phyloP scores from a whole-genome alignment of 1,140 invertebrate species.

The Drosophila arawakana region DNA sequence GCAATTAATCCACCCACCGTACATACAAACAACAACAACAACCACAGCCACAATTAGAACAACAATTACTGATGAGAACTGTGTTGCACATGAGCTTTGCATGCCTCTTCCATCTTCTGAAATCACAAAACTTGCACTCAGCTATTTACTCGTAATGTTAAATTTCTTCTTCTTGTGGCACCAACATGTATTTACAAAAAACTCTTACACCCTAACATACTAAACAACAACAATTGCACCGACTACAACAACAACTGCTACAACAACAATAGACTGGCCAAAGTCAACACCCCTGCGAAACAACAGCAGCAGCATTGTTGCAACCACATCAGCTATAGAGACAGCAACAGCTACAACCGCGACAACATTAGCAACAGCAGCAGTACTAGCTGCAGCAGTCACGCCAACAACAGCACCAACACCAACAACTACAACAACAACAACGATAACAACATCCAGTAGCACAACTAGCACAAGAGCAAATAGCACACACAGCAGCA shows the following conservation, averaged over 20 bases:
- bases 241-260: slow-evolving; percentile 52
- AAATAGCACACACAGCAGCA: slow-evolving; percentile 35
- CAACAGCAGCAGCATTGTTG: slow-evolving; percentile 51
- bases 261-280: slow-evolving; percentile 63
- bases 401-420: slow-evolving; percentile 13
- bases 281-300: slow-evolving; percentile 66
- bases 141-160: slow-evolving; percentile 26
- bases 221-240: slow-evolving; percentile 55
- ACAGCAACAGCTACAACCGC: slow-evolving; percentile 13
- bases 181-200: slow-evolving; percentile 67
- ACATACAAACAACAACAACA: slow-evolving; percentile 1
- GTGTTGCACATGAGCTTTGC: slow-evolving; percentile 39
- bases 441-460: slow-evolving; percentile 23
- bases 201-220: slow-evolving; percentile 76
- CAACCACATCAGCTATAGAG: slow-evolving; percentile 31
- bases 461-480: slow-evolving; percentile 40
- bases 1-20: slow-evolving; percentile 44
- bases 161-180: slow-evolving; percentile 71
- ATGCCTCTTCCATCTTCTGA: slow-evolving; percentile 27
- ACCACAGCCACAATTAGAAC: slow-evolving; percentile 8
- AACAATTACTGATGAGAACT: slow-evolving; percentile 11
- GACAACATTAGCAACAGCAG: slow-evolving; percentile 16
- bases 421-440: slow-evolving; percentile 17
- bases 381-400: slow-evolving; percentile 25
- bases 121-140: slow-evolving; percentile 22